phyloP scores from a whole-genome alignment of 2,888 invertebrate genomes.

The Entomobrya multifasciata region DNA sequence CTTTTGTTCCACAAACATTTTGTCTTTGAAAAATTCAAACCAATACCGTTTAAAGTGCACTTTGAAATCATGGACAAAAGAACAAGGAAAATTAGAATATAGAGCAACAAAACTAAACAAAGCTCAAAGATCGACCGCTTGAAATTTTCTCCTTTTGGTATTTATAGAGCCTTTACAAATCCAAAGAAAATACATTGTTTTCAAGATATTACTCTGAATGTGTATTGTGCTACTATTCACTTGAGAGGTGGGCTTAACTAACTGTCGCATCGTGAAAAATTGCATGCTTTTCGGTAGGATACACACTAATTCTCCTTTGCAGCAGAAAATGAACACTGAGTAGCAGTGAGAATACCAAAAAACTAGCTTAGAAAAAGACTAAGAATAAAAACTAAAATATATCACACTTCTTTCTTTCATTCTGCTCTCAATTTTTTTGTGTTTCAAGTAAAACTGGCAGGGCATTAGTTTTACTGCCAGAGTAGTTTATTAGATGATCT shows the following conservation, averaged over 20 bases:
- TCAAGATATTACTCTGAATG: conserved; percentile 1
- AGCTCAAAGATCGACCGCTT: neutral
- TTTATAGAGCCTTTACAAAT: no score
- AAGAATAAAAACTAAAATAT: neutral
- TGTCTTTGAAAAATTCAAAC: no score
- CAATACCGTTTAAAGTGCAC: no score
- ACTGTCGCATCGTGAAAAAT: conserved; percentile 41
- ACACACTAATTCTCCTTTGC: neutral
- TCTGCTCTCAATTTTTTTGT: neutral
- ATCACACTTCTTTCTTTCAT: neutral
- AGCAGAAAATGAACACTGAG: neutral
- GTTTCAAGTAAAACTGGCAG: neutral
- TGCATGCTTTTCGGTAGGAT: neutral
- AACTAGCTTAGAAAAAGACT: neutral
- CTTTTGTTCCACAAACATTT: no score
- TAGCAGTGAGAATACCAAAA: neutral
- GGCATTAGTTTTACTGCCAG: conserved; percentile 1
- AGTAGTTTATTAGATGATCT: neutral
- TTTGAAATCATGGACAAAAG: no score
- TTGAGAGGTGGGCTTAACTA: conserved; percentile 39
- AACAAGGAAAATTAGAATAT: neutral
- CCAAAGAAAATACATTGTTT: neutral
- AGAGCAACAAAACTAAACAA: neutral
- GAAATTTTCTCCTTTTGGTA: neutral
- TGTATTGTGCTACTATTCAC: neutral